Percentiles rank a stretch among this genome's conserved stretches.
These are phyloP conservation scores for Oxyura jamaicensis DNA, from an alignment of 2,113 vertebrate genomes.

Conservation along the genomic window DNA sequence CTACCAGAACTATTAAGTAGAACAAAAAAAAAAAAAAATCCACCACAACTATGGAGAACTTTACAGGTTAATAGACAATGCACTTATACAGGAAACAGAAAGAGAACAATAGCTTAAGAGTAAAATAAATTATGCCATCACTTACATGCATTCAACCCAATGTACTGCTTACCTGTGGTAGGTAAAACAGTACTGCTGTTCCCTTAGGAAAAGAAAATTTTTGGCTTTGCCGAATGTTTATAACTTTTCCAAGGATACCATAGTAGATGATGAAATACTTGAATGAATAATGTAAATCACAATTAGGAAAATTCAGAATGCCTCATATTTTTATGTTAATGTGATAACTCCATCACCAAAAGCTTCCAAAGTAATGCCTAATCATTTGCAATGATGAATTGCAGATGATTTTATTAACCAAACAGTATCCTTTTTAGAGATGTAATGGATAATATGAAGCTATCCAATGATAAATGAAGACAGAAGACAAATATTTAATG, in stretches of 20 bases:
- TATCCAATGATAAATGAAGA: not conserved
- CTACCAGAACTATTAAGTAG: not conserved
- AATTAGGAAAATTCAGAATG: not conserved
- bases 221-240: not conserved
- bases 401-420: not conserved
- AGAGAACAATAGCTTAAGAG: rapidly evolving
- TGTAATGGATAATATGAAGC: not conserved
- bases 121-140: not conserved
- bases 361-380: not conserved
- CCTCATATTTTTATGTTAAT: not conserved
- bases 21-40: not conserved
- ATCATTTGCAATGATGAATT: not conserved
- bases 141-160: not conserved
- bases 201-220: not conserved
- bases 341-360: not conserved
- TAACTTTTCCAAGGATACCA: not conserved
- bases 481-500: not conserved
- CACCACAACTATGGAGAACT: not conserved
- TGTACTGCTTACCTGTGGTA: not conserved
- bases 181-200: not conserved
- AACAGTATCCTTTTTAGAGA: not conserved
- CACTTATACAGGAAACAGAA: not conserved
- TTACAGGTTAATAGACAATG: not conserved
- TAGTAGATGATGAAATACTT: not conserved
- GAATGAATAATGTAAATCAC: not conserved